Evolutionary conservation across 2,797 vertebrate species (phyloP).

Genomic region (Acipenser oxyrinchus): DNA sequence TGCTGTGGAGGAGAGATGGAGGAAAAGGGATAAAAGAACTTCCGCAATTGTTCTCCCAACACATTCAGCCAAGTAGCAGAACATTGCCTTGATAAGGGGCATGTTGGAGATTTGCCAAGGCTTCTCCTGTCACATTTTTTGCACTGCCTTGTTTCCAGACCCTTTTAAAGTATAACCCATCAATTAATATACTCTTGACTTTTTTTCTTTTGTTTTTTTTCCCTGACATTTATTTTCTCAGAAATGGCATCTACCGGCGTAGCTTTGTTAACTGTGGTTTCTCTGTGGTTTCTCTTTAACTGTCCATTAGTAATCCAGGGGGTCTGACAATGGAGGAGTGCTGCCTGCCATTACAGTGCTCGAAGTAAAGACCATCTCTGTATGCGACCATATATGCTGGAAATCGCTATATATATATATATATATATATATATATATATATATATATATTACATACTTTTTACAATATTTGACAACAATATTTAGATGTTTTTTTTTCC

Average conservation of each 20-base stretch:
- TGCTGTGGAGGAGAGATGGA: slow-evolving; percentile 43
- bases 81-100: slow-evolving; percentile 40
- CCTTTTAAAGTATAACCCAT: slow-evolving; percentile 27
- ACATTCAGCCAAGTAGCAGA: slow-evolving; percentile 39
- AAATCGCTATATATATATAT: no score
- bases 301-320: slow-evolving; percentile 32
- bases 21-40: slow-evolving; percentile 57
- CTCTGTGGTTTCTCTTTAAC: slow-evolving; percentile 22
- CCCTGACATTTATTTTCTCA: slow-evolving; percentile 22
- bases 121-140: slow-evolving; percentile 33
- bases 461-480: no score
- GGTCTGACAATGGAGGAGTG: slow-evolving; percentile 27
- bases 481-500: no score
- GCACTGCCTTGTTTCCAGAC: slow-evolving; percentile 32
- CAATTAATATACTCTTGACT: not conserved
- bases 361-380: no score
- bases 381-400: no score
- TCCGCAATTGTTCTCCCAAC: slow-evolving; percentile 43
- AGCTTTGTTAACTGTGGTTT: slow-evolving; percentile 27
- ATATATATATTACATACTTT: no score
- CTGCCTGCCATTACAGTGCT: slow-evolving; percentile 28
- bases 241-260: slow-evolving; percentile 30
- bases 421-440: no score
- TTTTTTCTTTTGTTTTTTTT: not conserved
- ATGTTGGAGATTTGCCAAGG: slow-evolving; percentile 45